Conservation (phyloP, 2,113 vertebrate species). For the Phyllostomus hastatus region DNA sequence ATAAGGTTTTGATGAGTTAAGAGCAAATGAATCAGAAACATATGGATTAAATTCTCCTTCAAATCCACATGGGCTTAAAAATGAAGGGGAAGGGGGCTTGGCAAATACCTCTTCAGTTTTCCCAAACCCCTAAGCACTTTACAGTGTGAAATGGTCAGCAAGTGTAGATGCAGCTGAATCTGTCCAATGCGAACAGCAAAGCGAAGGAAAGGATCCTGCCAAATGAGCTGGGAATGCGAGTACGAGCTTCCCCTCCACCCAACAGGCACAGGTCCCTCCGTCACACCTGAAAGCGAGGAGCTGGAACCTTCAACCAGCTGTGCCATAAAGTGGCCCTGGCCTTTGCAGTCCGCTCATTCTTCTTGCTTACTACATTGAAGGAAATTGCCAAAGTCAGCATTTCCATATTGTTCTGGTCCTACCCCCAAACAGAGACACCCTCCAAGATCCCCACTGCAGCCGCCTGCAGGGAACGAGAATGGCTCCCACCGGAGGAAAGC, state of each 20-base stretch:
- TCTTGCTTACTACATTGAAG: background rate
- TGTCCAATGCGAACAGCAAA: accelerated
- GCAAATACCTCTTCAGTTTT: slow-evolving; percentile 16
- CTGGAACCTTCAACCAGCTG: accelerated
- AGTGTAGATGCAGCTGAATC: background rate
- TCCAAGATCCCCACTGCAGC: accelerated
- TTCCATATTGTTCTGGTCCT: background rate
- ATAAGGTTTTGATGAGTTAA: slow-evolving; percentile 68
- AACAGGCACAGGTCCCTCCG: background rate
- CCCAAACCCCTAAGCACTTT: slow-evolving; percentile 31
- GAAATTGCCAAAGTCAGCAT: background rate
- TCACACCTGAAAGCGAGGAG: accelerated
- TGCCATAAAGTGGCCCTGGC: background rate
- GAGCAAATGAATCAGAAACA: slow-evolving; percentile 68
- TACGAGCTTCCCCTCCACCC: background rate
- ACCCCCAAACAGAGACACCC: background rate
- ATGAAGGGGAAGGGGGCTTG: background rate
- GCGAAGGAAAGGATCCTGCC: background rate
- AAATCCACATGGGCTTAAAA: slow-evolving; percentile 53
- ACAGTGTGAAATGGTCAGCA: background rate
- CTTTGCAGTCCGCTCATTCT: background rate
- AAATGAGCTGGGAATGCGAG: accelerated
- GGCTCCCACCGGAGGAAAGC: background rate
- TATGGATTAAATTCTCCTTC: slow-evolving; percentile 58
- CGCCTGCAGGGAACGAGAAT: accelerated